Evolutionary conservation across 2,888 invertebrate species (phyloP), one percentile per base, ranked within the genome.

Genomic region (Tubiluchus corallicola): DNA sequence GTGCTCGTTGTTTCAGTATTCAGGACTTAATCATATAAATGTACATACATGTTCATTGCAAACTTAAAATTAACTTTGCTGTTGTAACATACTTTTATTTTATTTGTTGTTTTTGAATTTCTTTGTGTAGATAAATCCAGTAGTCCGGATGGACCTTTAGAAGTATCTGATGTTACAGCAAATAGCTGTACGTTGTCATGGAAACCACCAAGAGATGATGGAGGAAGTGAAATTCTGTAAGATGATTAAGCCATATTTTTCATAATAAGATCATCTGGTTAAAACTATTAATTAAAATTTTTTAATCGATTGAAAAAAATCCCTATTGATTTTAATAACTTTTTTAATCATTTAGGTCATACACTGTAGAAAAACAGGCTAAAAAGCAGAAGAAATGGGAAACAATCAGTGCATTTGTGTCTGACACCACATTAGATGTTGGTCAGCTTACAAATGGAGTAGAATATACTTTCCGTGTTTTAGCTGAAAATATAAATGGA

Each of bases 151-250:
- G 29, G 29, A 29, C 29, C 29, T 9, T n/a, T 29, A 29, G 29
- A 51, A 41, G 55, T 65, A 19, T 63, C 62, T 48, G 58, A 61
- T 40, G 59, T 65, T 47, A 63, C 63, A n/a, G 60, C 62, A 48
- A 55, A 64, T 48, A 58, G 61, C 3, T 61, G 61, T 20, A 54
- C 54, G 16, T 55, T 65, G 4, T 59, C 63, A 20, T 65, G 65
- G 65, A 53, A 56, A 21, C 61, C 60, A 51, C 65, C 65, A 5
- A 47, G 51, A 42, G 57, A 61, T 44, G 64, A 65, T 51, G 65
- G 65, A 3, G 65, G 65, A 15, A 57, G 56, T 41, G 61, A 59
- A 50, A 56, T 65, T n/a, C n/a, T n/a, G n/a, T n/a, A n/a, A n/a
- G n/a, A n/a, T n/a, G n/a, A n/a, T n/a, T n/a, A n/a, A n/a, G n/a